phyloP scores from a whole-genome alignment of 2,797 vertebrate species.

The Hyperoplus immaculatus region DNA sequence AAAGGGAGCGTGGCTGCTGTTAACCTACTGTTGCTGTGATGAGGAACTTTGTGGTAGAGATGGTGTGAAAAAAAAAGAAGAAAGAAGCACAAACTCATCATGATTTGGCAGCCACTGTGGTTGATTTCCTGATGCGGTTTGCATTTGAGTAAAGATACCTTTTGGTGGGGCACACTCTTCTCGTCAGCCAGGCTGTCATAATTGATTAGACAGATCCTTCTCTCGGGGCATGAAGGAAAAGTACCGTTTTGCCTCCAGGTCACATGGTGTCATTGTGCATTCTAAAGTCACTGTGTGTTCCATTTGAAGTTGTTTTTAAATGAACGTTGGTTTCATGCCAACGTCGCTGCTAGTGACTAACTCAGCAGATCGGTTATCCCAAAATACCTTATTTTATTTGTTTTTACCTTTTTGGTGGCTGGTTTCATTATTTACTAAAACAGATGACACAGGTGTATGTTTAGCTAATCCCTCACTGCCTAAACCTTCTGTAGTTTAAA shows the following conservation, averaged over 20 bases:
- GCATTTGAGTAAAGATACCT: neutral
- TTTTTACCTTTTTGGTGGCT: neutral
- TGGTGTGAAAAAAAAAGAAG: neutral
- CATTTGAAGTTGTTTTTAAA: conserved; percentile 1
- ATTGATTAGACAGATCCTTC: neutral
- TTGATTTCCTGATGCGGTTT: conserved; percentile 13
- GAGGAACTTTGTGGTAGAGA: neutral
- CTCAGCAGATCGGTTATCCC: neutral
- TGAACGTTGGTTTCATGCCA: conserved; percentile 15
- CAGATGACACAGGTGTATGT: neutral
- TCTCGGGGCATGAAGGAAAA: no score
- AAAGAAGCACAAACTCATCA: neutral
- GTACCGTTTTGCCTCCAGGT: neutral
- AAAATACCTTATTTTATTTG: neutral
- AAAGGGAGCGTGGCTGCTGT: neutral
- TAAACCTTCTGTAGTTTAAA: no score
- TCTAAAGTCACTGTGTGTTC: neutral
- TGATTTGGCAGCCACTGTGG: neutral
- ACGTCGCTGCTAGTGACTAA: neutral
- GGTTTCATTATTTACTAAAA: neutral
- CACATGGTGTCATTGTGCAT: conserved; percentile 20
- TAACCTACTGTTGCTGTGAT: neutral
- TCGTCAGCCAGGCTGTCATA: neutral
- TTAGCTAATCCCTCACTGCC: neutral
- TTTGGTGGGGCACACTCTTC: neutral